Base-by-base conservation (phyloP, 2,888 invertebrate species). In the Agriopis aurantiaria region DNA sequence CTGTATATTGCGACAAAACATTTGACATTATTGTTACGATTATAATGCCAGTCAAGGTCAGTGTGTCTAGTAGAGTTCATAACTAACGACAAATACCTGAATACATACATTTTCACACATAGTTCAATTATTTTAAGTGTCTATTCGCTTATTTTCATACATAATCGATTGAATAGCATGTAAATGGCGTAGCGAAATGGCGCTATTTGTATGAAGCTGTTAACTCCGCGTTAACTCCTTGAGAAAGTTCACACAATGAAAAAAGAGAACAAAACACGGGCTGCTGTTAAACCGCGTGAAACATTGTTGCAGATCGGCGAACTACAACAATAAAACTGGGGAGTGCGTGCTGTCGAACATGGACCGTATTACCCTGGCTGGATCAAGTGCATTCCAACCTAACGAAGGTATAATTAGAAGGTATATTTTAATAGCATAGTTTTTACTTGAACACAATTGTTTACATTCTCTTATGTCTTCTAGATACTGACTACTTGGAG, bases 301-400 rank as follows among this genome's bases (percentile, higher is more conserved):
- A 85, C 86, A 80, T 92, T 91, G 89, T 93, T 93, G 80, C 96
- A 98, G 98, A 95, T 98, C 98, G 82, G 97, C 98, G 84, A 98
- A 97, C 95, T 98, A 97, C 95, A 96, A 97, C 93, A 97, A 97
- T 93, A 96, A 96, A 78, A 97, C 97, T 75, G 97, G 97, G 75
- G 96, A 96, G 86, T 98, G 98, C 93, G 97, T 97, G 87, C 95
- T 98, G 82, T 98, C 98, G 74, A 97, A 97, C 92, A 98, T 98
- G 98, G 98, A 98, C 94, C 96, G 98, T 80, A 96, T 98, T 91
- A 98, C 98, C 65, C 95, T 98, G 83, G 97, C 97, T 71, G 97
- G 98, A 78, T 97, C 97, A 67, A 97, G 95, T 82, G 96, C 96
- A 78, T 97, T 98, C 90, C 96, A 97, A 86, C 93, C 95, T 71